Evolutionary conservation across 2,888 invertebrate genomes (phyloP), one percentile per base, ranked within the genome.

Genomic region (Ornithoptera alexandrae): DNA sequence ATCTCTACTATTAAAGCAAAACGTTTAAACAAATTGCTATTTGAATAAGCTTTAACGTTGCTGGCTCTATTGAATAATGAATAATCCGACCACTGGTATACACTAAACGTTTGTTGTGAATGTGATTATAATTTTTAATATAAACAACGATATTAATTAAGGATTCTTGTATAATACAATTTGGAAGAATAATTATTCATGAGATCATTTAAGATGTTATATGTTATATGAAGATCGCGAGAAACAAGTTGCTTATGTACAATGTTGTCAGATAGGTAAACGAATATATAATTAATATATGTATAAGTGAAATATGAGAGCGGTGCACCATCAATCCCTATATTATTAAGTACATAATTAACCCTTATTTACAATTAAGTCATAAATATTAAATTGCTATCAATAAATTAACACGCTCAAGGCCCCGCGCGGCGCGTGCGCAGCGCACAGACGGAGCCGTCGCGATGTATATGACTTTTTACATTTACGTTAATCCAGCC

Each of bases 311-410:
- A 39, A 36, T 6, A 57, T 39, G 24, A 57, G n/a, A 18, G 53
- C n/a, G 59, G 53, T 64, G 70, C 79, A 76, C 80, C 86, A 85
- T 81, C 83, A 83, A 81, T 82, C 87, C 87, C 79, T 79, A 76
- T 77, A 78, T 50, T 77, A 82, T 90, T 92, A 92, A 92, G 92
- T 92, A 92, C 92, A 88, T 85, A 82, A 84, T 85, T 87, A 86
- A 80, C 81, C 86, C 85, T 86, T 90, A 91, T 90, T 87, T 89
- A 90, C 88, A 30, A 91, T 76, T 83, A 82, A 80, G 83, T 82
- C 82, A 86, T 88, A 88, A 86, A 86, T 88, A 88, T 84, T 85
- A 80, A 80, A 77, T 72, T 78, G 80, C 80, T 83, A 85, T 74
- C 69, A 87, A 87, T 89, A 88, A 89, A 82, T 90, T 90, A 90